Conservation (phyloP, 2,888 invertebrate genomes). For the Diarsia dahlii region DNA sequence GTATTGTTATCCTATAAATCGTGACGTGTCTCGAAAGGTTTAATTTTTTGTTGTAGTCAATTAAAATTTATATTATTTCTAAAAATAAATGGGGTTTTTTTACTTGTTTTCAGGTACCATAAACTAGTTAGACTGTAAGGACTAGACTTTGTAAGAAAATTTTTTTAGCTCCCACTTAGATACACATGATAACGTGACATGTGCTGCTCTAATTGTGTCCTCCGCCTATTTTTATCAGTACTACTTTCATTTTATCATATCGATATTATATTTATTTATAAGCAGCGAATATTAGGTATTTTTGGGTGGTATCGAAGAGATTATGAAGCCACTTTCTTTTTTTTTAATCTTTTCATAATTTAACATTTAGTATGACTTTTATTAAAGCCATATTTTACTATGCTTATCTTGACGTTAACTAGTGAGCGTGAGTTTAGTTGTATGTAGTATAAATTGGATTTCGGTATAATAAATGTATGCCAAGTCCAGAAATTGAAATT, state of each 20-base stretch:
- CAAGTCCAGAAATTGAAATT: not conserved
- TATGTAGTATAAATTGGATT: constrained; percentile 10
- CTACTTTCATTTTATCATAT: constrained; percentile 17
- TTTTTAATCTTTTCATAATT: constrained; percentile 30
- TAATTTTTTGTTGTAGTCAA: not conserved
- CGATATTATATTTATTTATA: constrained; percentile 35
- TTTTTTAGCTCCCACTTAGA: not conserved
- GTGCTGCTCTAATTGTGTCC: constrained; percentile 15
- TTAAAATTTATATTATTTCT: not conserved
- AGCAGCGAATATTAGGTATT: constrained; percentile 21
- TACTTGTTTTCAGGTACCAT: not conserved
- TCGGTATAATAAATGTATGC: constrained; percentile 8
- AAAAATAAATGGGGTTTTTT: not conserved
- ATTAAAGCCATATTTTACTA: constrained; percentile 34
- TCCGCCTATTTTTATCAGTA: constrained; percentile 26
- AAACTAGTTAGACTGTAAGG: too few relatives aligned
- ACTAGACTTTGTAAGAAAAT: not conserved
- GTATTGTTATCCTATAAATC: constrained; percentile 38
- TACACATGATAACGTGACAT: not conserved
- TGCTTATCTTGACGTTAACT: constrained; percentile 14
- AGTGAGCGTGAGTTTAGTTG: constrained; percentile 6
- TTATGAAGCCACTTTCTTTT: constrained; percentile 46
- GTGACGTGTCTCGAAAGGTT: constrained; percentile 3
- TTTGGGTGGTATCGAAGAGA: constrained; percentile 32
- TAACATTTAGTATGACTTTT: constrained; percentile 29